Conservation (phyloP, 2,113 vertebrate genomes). For the Phrynosoma blainvillii region DNA sequence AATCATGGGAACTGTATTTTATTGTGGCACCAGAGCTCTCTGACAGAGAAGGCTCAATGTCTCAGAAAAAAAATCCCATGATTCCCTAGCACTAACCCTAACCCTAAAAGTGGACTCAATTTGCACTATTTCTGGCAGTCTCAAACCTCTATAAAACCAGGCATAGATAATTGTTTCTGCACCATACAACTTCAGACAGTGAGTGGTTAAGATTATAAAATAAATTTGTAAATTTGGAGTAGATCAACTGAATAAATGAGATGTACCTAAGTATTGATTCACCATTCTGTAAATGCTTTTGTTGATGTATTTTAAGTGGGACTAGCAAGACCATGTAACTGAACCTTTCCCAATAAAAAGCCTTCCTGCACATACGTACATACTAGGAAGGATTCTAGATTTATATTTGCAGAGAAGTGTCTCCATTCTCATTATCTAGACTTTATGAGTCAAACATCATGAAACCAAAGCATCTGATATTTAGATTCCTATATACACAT, state of each 20-base stretch:
- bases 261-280: background rate
- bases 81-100: no score
- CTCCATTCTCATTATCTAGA: background rate
- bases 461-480: background rate
- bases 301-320: background rate
- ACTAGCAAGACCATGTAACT: background rate
- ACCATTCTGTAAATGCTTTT: background rate
- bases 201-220: background rate
- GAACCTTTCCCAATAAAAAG: background rate
- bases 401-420: background rate
- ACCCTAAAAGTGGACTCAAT: no score
- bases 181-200: background rate
- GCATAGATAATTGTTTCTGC: background rate
- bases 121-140: no score
- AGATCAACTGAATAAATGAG: no score
- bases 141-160: no score
- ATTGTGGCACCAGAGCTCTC: no score
- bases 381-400: no score
- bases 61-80: no score
- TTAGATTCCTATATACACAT: background rate
- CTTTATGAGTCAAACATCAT: no score
- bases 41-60: no score
- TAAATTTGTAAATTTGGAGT: background rate
- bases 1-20: no score
- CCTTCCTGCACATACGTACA: background rate